Evolutionary conservation across 2,113 vertebrate species (phyloP).

Genomic region (Scatophagus argus): DNA sequence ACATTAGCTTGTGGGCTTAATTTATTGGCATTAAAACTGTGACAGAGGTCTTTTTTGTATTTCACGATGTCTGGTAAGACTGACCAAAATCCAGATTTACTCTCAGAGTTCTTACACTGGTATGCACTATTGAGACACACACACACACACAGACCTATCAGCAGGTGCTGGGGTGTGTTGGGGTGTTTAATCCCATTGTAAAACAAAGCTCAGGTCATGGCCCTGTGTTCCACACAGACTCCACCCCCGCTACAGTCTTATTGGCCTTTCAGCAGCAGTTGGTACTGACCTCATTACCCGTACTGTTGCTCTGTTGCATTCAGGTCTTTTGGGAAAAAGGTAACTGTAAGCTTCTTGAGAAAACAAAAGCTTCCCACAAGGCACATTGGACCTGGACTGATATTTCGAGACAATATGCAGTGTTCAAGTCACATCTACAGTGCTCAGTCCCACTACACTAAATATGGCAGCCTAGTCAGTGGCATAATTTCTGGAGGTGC

Average conservation of each 20-base stretch:
- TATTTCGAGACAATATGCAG: background rate
- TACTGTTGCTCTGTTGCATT: slow-evolving; percentile 35
- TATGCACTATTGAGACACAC: slow-evolving; percentile 4
- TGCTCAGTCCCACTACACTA: too few relatives aligned
- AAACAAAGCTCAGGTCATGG: slow-evolving; percentile 51
- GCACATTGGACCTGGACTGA: background rate
- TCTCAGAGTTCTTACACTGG: background rate
- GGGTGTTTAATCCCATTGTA: slow-evolving; percentile 74
- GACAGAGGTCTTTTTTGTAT: too few relatives aligned
- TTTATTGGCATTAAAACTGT: too few relatives aligned
- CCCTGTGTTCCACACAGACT: slow-evolving; percentile 1
- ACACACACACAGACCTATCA: slow-evolving; percentile 1
- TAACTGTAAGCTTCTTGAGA: background rate
- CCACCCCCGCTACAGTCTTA: slow-evolving; percentile 32
- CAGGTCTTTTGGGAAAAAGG: background rate
- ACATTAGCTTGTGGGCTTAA: too few relatives aligned
- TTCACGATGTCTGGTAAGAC: too few relatives aligned
- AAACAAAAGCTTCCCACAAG: background rate
- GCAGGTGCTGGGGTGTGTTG: slow-evolving; percentile 62
- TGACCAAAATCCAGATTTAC: background rate
- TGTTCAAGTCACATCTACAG: background rate
- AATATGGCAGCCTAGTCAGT: too few relatives aligned
- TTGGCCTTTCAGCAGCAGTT: slow-evolving; percentile 29
- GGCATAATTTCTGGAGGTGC: too few relatives aligned
- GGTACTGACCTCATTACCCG: background rate